A percentile compares a stretch with the other conserved stretches of the same genome.
These are phyloP conservation scores for Siphamia tubifer DNA, from an alignment of 2,113 vertebrate genomes.

Conservation along the genomic window DNA sequence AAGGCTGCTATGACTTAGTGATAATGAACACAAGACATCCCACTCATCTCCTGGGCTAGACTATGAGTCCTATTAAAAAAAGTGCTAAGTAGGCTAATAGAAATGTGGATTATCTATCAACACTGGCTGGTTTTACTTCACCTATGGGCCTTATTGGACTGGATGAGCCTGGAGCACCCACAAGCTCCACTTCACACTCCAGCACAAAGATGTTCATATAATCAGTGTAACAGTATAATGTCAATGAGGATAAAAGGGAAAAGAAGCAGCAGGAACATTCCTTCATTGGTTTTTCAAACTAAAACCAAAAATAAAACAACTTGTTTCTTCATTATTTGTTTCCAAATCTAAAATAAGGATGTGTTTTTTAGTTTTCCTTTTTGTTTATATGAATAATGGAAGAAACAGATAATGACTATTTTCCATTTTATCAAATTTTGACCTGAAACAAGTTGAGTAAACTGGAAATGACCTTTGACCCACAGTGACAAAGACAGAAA, in stretches of 20 bases:
- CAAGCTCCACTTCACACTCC: constrained; percentile 35
- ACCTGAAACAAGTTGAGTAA: too few relatives aligned
- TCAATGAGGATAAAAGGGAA: constrained; percentile 6
- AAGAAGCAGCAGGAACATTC: background rate
- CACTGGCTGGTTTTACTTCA: constrained; percentile 53
- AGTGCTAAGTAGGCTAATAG: constrained; percentile 70
- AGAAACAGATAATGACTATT: too few relatives aligned
- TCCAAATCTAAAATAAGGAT: too few relatives aligned
- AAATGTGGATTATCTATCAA: constrained; percentile 66
- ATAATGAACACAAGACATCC: constrained; percentile 45
- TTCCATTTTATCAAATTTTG: too few relatives aligned
- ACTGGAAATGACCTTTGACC: too few relatives aligned
- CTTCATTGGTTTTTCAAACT: too few relatives aligned
- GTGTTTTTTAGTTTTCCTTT: too few relatives aligned
- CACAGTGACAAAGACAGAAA: too few relatives aligned
- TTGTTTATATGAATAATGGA: too few relatives aligned
- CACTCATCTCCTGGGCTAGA: constrained; percentile 55
- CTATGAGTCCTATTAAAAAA: constrained; percentile 55
- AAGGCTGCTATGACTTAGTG: constrained; percentile 35
- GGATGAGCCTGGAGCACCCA: constrained; percentile 33
- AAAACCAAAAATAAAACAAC: too few relatives aligned
- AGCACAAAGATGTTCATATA: constrained; percentile 25
- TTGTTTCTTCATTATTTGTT: too few relatives aligned
- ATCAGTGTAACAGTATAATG: constrained; percentile 29
- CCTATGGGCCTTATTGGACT: constrained; percentile 45